Base-by-base conservation (phyloP, 1,140 invertebrate species). In the Aculops lycopersici region DNA sequence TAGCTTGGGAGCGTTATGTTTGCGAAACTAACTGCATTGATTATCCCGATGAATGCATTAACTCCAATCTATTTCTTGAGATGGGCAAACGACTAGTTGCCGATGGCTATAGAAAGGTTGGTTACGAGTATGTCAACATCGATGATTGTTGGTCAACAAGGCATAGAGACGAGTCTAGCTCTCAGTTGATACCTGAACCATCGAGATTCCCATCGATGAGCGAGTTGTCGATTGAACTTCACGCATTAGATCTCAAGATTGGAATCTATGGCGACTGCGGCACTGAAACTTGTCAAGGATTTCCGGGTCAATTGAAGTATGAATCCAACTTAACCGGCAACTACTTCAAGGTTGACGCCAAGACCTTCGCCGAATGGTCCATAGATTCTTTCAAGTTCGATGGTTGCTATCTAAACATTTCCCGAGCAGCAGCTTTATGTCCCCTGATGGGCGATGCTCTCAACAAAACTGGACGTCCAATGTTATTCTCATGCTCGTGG, bases 61-160 rank as follows among this genome's bases (percentile, higher is more conserved):
- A 76, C 58, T 84, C 92, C 56, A 65, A 69, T 36, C 63, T 94
- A 2, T 88, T 88, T 58, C 71, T 71, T 49, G 73, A 74, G 40
- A 86, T 86, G 79, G 69, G 83, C 16, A 80, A 92, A 54, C 65
- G 77, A 43, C 58, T 92, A 41, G 75, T 80, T 2, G 61, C 66
- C 12, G 78, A 88, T 53, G 84, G 84, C 3, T 92, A 83, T 53
- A 72, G 71, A 17, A 70, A 70, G 18, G 70, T 63, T 4, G 84
- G 84, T 15, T 94, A 92, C 57, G 70, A 84, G 52, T 84, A 84
- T 53, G 70, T 92, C 40, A 86, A 81, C 53, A 70, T 92, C 37
- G 84, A 94, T 52, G 84, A 94, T 57, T 94, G 84, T 56, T 94
- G 83, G 83, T 57, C 80, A 39, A 75, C 77, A 47, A 71, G 73